phyloP scores from a whole-genome alignment of 1,140 invertebrate species.

The Heliothis virescens region DNA sequence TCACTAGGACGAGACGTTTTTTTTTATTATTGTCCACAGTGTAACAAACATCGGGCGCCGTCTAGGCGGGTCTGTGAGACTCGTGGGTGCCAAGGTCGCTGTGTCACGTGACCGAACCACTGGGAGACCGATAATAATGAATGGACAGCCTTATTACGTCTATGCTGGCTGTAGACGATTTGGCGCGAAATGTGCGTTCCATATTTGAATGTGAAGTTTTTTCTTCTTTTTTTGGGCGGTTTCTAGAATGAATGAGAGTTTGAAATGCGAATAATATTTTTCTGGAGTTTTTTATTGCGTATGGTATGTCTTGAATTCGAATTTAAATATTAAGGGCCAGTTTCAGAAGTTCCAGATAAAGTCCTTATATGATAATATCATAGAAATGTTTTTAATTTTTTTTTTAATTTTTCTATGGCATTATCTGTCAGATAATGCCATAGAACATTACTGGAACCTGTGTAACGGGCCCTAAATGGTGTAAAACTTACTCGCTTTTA shows the following conservation, averaged over 20 bases:
- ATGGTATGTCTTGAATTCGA: too few relatives aligned
- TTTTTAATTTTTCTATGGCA: too few relatives aligned
- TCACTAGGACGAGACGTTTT: constrained; percentile 39
- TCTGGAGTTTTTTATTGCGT: too few relatives aligned
- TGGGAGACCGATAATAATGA: constrained; percentile 50
- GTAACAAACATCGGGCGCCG: constrained; percentile 63
- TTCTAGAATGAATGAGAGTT: neutral
- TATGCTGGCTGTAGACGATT: constrained; percentile 53
- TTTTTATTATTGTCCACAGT: constrained; percentile 33
- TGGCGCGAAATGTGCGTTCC: constrained; percentile 54
- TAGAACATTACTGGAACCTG: too few relatives aligned
- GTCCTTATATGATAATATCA: too few relatives aligned
- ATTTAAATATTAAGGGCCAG: too few relatives aligned
- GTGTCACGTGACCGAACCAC: constrained; percentile 32
- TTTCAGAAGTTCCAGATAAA: too few relatives aligned
- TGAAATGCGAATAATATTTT: too few relatives aligned
- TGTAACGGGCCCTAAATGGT: too few relatives aligned
- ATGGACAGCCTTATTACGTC: constrained; percentile 53
- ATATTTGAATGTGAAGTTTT: constrained; percentile 20
- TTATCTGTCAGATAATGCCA: too few relatives aligned
- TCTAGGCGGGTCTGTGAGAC: constrained; percentile 62
- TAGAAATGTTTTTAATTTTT: too few relatives aligned
- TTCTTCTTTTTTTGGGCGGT: neutral
- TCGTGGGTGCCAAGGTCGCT: constrained; percentile 61
- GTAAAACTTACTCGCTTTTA: too few relatives aligned